Evolutionary conservation across 2,113 vertebrate species (phyloP), one percentile per base, ranked within the genome.

Genomic region (Rhombomys opimus): DNA sequence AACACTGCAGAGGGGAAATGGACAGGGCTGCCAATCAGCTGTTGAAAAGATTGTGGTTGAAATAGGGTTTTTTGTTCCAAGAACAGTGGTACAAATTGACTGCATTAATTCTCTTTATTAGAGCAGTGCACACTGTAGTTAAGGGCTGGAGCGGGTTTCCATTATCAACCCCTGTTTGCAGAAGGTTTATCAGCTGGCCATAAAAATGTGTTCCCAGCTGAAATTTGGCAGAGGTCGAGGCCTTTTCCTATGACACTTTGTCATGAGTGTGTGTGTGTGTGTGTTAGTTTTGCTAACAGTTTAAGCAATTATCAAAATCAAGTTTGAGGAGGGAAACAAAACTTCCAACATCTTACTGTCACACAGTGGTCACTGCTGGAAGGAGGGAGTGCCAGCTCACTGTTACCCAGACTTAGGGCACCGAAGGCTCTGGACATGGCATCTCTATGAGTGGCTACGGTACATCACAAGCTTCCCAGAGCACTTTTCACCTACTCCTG

Each of bases 21-120:
- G 98, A 98, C 98, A 98, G 98, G 98, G 97, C 98, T 99, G 98
- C 99, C 98, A 99, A 98, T 99, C 98, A 98, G 98, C 98, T 98
- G 97, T 98, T 98, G 98, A 99, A 99, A 98, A 98, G 98, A 98
- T 97, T 98, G 97, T 97, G 96, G 97, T 98, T 98, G 98, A 98
- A 98, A 98, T 97, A 90, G 97, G 97, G 95, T 57, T 97, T 98
- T 98, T 99, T 98, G 98, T 99, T 98, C 98, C 17, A 96, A 98
- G 98, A 98, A 98, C 99, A 99, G 98, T 98, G 97, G 98, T 98
- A 99, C 99, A 99, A 99, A 99, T 99, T 99, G 98, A 99, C 99
- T 98, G 98, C 98, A 98, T 99, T 99, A 98, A 98, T 98, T 98
- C 98, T 98, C 98, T 98, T 98, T 99, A 98, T 99, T 98, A 98